Evolutionary conservation across 2,797 vertebrate genomes (phyloP).

Genomic region (Premnoplex brunnescens): DNA sequence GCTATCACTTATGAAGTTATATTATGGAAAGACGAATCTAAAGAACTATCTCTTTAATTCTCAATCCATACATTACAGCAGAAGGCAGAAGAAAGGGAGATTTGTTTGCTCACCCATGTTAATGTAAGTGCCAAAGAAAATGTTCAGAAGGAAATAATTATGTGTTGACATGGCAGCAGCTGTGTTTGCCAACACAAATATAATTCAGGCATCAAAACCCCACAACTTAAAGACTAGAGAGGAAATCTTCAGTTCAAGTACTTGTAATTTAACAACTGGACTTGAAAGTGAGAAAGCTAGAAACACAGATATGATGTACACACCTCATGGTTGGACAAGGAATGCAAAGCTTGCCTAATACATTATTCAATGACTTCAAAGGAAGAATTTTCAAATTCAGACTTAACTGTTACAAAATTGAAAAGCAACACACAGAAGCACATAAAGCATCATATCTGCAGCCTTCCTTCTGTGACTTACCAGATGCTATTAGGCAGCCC

Average conservation of each 20-base stretch:
- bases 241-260: not conserved
- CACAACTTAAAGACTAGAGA: not conserved
- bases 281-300: not conserved
- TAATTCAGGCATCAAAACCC: not conserved
- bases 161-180: not conserved
- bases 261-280: not conserved
- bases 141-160: not conserved
- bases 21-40: not conserved
- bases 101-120: not conserved
- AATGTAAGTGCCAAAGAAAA: not conserved
- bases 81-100: not conserved
- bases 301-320: not conserved
- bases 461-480: not conserved
- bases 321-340: not conserved
- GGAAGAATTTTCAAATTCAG: not conserved
- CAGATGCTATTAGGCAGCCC: not conserved
- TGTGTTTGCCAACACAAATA: conserved; percentile 5
- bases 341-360: not conserved
- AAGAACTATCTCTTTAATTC: not conserved
- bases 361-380: not conserved
- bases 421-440: not conserved
- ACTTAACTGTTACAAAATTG: not conserved
- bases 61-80: not conserved
- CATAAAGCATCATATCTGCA: not conserved
- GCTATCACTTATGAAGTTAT: not conserved